These are phyloP conservation scores for Xestia xanthographa DNA, from an alignment of 2,888 invertebrate species.

Conservation along the genomic window DNA sequence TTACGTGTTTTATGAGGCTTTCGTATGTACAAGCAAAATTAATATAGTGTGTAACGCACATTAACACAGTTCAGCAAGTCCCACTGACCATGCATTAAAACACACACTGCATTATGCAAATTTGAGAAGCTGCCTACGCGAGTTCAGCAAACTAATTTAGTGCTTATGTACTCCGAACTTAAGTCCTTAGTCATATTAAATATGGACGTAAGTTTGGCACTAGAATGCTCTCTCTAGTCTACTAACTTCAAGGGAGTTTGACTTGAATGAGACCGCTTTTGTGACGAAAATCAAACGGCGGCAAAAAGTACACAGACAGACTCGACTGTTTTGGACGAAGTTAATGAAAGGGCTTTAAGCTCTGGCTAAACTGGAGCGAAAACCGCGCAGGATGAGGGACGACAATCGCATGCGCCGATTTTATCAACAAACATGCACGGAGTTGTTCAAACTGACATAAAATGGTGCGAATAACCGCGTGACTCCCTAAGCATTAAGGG, in stretches of 20 bases:
- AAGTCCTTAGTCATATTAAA: slow-evolving; percentile 45
- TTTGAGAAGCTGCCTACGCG: slow-evolving; percentile 18
- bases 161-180: slow-evolving; percentile 34
- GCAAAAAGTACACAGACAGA: slow-evolving; percentile 15
- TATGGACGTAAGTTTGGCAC: slow-evolving; percentile 34
- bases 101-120: slow-evolving; percentile 41
- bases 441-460: not conserved
- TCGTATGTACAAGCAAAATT: not conserved
- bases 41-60: slow-evolving; percentile 5
- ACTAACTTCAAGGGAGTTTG: slow-evolving; percentile 29
- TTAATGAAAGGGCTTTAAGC: slow-evolving; percentile 6
- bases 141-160: slow-evolving; percentile 48
- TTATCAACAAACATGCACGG: not conserved
- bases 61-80: slow-evolving; percentile 1
- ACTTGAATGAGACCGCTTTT: slow-evolving; percentile 5
- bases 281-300: slow-evolving; percentile 13
- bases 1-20: not conserved
- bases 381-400: not conserved
- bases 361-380: not conserved
- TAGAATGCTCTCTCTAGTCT: slow-evolving; percentile 1
- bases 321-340: not conserved
- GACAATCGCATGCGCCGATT: not conserved
- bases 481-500: not conserved
- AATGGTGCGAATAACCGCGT: not conserved
- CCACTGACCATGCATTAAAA: slow-evolving; percentile 39